Conservation (phyloP, 2,113 vertebrate genomes). For the Oreochromis niloticus region DNA sequence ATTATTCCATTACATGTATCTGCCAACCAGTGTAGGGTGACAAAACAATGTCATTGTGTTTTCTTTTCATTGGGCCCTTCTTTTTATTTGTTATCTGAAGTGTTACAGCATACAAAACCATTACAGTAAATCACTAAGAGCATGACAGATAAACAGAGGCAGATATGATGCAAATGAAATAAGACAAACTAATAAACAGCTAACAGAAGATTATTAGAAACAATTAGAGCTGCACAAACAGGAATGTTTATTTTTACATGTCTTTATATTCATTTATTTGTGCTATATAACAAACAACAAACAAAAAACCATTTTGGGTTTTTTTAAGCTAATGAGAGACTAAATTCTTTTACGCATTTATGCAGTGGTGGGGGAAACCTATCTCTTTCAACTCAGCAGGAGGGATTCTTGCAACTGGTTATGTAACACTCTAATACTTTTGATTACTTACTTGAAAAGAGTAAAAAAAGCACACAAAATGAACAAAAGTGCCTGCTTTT, state of each 20-base stretch:
- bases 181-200: not conserved
- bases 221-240: not conserved
- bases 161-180: not conserved
- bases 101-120: too few species aligned
- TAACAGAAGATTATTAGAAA: not conserved
- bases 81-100: not conserved
- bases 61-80: not conserved
- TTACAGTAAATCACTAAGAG: not conserved
- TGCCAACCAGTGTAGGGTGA: not conserved
- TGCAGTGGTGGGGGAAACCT: not conserved
- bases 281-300: not conserved
- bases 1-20: not conserved
- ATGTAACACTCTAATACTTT: not conserved
- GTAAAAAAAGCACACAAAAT: not conserved
- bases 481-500: not conserved
- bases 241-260: not conserved
- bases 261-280: not conserved
- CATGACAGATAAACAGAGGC: not conserved
- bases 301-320: rapidly evolving
- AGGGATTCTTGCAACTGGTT: not conserved
- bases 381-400: not conserved
- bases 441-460: not conserved
- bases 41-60: not conserved
- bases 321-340: not conserved
- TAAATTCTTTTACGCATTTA: not conserved